These are phyloP conservation scores for Menura novaehollandiae DNA, from an alignment of 2,113 vertebrate species.

Conservation along the genomic window DNA sequence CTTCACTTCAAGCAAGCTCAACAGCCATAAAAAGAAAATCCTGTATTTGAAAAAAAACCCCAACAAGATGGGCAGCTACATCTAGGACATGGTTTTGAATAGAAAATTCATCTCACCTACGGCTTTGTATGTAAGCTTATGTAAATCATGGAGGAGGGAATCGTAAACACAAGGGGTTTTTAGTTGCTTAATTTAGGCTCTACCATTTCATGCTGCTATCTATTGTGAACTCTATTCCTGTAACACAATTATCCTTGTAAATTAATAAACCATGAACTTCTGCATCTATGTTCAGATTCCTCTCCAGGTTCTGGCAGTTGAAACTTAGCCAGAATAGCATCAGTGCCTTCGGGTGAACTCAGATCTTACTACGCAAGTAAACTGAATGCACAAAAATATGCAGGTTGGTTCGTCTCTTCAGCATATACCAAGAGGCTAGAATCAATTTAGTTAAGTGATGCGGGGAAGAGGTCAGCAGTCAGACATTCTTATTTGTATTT, in stretches of 20 bases:
- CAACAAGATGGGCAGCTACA: background rate
- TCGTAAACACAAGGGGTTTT: background rate
- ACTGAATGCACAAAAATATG: background rate
- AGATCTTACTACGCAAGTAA: background rate
- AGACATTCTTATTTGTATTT: background rate
- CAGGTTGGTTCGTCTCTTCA: background rate
- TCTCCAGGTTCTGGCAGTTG: background rate
- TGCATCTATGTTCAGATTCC: background rate
- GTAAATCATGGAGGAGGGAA: background rate
- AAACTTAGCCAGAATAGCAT: background rate
- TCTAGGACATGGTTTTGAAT: background rate
- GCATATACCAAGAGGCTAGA: background rate
- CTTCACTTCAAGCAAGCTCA: background rate
- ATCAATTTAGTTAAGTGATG: background rate
- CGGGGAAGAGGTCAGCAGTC: background rate
- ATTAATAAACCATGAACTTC: background rate
- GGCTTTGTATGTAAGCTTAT: background rate
- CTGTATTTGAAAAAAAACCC: background rate
- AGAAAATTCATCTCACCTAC: background rate
- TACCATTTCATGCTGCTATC: background rate
- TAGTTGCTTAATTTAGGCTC: background rate
- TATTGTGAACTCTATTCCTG: background rate
- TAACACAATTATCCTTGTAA: background rate
- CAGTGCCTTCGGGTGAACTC: background rate
- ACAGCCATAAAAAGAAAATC: background rate